Conservation (phyloP, 37 sponge, comb jelly and placozoan genomes). For the Agelas oroides region DNA sequence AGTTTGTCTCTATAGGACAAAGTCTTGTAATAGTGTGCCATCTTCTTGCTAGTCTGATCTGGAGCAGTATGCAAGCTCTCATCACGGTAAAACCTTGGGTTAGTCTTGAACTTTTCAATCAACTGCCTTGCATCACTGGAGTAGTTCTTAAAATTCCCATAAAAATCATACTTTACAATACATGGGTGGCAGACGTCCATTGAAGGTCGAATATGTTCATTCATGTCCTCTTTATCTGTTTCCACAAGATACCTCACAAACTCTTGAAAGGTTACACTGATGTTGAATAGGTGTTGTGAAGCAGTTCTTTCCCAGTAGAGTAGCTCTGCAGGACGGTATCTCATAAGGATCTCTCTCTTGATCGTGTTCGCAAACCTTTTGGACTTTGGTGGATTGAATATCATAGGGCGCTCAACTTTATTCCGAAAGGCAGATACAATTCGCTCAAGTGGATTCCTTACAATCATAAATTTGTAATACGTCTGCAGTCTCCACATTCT, state of each 20-base stretch:
- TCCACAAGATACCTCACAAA: conserved; percentile 28
- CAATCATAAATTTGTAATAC: conserved; percentile 61
- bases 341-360: conserved; percentile 15
- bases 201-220: conserved; percentile 62
- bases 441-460: conserved; percentile 72
- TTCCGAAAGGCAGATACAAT: conserved; percentile 52
- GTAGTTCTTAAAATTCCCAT: conserved; percentile 53
- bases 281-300: conserved; percentile 1
- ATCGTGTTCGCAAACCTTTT: conserved; percentile 12
- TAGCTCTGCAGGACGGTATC: conserved; percentile 4
- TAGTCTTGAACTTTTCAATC: conserved; percentile 39
- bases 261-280: conserved; percentile 45
- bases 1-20: conserved; percentile 35
- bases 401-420: conserved; percentile 41
- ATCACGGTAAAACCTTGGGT: conserved; percentile 36
- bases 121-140: conserved; percentile 16
- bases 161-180: conserved; percentile 48
- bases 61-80: conserved; percentile 17
- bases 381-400: not conserved
- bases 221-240: not conserved
- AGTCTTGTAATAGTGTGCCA: conserved; percentile 12
- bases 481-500: conserved; percentile 17
- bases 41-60: conserved; percentile 12
- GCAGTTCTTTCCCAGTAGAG: not conserved
- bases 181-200: conserved; percentile 71